Evolutionary conservation across 2,888 invertebrate genomes (phyloP), one percentile per base, ranked within the genome.

Genomic region (Morpho achilles): DNA sequence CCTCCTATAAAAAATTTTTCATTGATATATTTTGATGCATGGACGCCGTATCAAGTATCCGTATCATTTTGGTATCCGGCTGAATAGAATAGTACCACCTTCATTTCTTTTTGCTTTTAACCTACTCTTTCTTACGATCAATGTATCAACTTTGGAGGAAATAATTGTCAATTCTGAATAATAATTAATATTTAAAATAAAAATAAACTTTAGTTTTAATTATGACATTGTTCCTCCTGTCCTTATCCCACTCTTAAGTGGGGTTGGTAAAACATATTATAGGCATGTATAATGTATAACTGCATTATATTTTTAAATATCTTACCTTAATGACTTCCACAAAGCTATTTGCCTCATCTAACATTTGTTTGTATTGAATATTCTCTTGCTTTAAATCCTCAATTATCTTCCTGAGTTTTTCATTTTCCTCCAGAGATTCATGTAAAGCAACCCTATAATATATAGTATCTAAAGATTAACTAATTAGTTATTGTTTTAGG

Each of bases 311-410:
- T 44, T 7, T 1, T 45, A 45, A 45, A 7, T 5, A 7, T 45
- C 2, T 43, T 90, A 93, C 95, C 86, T 94, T 94, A 8, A 96
- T 88, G 32, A 96, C 93, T 87, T 95, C 95, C 40, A 96, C 94
- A 64, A 96, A 91, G 74, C 92, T 90, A 71, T 93, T 94, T 0
- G 95, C 93, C 79, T 96, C 96, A 46, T 95, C 93, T 42, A 96
- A 77, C 94, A 96, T 94, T 73, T 93, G 92, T 74, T 95, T 94
- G 59, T 93, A 93, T 61, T 93, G 85, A 58, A 83, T 83, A 72
- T 94, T 94, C 73, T 96, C 93, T 75, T 95, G 94, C 70, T 91
- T 91, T 3, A 93, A 77, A 39, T 87, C 86, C 56, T 88, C 84
- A 60, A 92, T 83, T 8, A 86, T 84, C 71, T 91, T 83, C 10